Percentiles rank a stretch among this genome's conserved stretches.
Conservation (phyloP, 2,888 invertebrate genomes). For the Aquatica leii region DNA sequence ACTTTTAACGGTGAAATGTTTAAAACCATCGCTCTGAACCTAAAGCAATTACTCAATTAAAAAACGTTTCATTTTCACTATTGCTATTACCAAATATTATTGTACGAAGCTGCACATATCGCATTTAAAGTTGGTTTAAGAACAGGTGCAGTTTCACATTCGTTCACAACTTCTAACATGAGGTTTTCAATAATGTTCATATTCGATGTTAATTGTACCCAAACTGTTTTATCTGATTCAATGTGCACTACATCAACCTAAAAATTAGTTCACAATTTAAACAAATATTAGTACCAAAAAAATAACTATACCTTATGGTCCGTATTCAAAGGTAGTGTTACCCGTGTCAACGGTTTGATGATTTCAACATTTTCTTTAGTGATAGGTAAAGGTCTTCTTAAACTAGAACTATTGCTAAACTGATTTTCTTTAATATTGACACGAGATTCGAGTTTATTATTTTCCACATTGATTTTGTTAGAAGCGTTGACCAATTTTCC, state of each 20-base stretch:
- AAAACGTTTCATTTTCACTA: too few relatives aligned
- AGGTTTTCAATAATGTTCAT: conserved; percentile 27
- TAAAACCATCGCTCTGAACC: conserved; percentile 47
- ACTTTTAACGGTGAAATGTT: conserved; percentile 43
- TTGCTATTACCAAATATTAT: conserved; percentile 47
- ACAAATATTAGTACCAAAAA: neutral
- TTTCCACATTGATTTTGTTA: too few relatives aligned
- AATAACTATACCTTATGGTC: conserved; percentile 18
- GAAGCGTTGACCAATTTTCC: too few relatives aligned
- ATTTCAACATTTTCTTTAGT: neutral
- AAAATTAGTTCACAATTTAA: conserved; percentile 15
- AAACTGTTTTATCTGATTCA: conserved; percentile 40
- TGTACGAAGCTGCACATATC: conserved; percentile 42
- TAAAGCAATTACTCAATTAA: conserved; percentile 23
- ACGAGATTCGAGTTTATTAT: too few relatives aligned
- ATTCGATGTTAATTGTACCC: conserved; percentile 41
- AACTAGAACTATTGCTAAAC: too few relatives aligned
- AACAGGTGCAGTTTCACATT: neutral
- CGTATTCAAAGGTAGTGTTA: conserved; percentile 10
- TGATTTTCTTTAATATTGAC: too few relatives aligned
- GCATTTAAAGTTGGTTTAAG: conserved; percentile 35
- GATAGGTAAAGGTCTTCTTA: too few relatives aligned
- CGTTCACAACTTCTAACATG: neutral
- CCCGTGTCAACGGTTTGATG: conserved; percentile 2
- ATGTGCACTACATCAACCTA: conserved; percentile 43